Conservation (phyloP, 2,797 vertebrate species). For the Myotis daubentonii region DNA sequence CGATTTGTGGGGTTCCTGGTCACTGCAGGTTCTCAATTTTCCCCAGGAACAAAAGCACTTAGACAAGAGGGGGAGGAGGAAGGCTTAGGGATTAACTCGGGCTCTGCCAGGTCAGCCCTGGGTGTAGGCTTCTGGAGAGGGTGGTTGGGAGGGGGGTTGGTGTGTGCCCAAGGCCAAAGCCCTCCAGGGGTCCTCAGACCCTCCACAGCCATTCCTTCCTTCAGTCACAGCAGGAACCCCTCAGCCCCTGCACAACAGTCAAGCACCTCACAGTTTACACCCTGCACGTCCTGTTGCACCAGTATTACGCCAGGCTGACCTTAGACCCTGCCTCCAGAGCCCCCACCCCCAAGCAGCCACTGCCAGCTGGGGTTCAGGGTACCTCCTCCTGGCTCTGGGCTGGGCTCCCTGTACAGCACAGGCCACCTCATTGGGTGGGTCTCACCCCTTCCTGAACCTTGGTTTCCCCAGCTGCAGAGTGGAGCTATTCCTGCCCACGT, state of each 20-base stretch:
- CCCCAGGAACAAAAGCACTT: slow-evolving; percentile 61
- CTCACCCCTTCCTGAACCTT: not conserved
- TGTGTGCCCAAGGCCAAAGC: not conserved
- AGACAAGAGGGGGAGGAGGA: slow-evolving; percentile 24
- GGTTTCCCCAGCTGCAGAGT: not conserved
- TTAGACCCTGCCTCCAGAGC: not conserved
- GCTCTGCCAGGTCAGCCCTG: not conserved
- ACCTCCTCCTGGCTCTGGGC: not conserved
- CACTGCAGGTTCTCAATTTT: slow-evolving; percentile 29
- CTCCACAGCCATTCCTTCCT: not conserved
- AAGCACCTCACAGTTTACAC: not conserved
- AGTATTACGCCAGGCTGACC: not conserved
- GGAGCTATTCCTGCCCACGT: not conserved
- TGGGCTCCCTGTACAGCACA: not conserved
- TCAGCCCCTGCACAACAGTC: not conserved
- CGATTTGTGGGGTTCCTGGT: slow-evolving; percentile 45
- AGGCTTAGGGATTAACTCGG: slow-evolving; percentile 53
- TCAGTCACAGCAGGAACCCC: not conserved
- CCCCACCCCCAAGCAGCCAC: not conserved
- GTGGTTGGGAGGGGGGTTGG: not conserved
- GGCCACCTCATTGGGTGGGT: not conserved
- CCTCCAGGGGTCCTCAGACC: not conserved
- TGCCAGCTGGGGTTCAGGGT: not conserved
- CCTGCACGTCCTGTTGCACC: too few species aligned
- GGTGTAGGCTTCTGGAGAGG: not conserved